A percentile compares a stretch with the other conserved stretches of the same genome.
These are phyloP conservation scores for Chymomyza caudatula DNA, from an alignment of 2,888 invertebrate genomes.

Conservation along the genomic window DNA sequence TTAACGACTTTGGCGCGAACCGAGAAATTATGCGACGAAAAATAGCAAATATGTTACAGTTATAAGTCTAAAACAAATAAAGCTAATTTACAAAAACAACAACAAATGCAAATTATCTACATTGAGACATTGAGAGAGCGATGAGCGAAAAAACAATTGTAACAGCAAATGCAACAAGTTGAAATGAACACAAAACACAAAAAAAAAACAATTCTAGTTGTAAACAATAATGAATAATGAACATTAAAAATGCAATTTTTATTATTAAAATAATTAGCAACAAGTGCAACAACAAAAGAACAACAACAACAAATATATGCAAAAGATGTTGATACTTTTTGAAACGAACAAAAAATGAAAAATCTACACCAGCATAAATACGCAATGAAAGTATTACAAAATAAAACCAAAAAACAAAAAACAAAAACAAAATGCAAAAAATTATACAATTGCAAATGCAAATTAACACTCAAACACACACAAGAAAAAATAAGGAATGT, in stretches of 20 bases:
- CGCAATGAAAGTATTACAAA: constrained; percentile 19
- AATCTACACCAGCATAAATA: constrained; percentile 10
- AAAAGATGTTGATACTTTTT: constrained; percentile 68
- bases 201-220: constrained; percentile 16
- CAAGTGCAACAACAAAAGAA: constrained; percentile 45
- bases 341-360: constrained; percentile 41
- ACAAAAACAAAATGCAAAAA: constrained; percentile 26
- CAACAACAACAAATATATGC: constrained; percentile 26
- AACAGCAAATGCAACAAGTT: constrained; percentile 32
- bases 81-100: constrained; percentile 22
- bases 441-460: constrained; percentile 71
- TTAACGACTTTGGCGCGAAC: constrained; percentile 5
- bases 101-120: constrained; percentile 28
- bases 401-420: constrained; percentile 36
- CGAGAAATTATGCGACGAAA: constrained; percentile 20
- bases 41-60: constrained; percentile 41
- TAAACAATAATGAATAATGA: constrained; percentile 31
- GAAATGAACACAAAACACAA: constrained; percentile 32
- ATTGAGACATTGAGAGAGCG: not conserved
- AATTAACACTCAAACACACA: constrained; percentile 55
- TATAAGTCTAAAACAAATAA: constrained; percentile 35
- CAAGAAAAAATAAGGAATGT: constrained; percentile 57
- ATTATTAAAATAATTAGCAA: constrained; percentile 60
- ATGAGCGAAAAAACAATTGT: constrained; percentile 23
- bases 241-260: constrained; percentile 50